These are phyloP conservation scores for Chloropsis hardwickii DNA, from an alignment of 2,113 vertebrate genomes.

Conservation along the genomic window DNA sequence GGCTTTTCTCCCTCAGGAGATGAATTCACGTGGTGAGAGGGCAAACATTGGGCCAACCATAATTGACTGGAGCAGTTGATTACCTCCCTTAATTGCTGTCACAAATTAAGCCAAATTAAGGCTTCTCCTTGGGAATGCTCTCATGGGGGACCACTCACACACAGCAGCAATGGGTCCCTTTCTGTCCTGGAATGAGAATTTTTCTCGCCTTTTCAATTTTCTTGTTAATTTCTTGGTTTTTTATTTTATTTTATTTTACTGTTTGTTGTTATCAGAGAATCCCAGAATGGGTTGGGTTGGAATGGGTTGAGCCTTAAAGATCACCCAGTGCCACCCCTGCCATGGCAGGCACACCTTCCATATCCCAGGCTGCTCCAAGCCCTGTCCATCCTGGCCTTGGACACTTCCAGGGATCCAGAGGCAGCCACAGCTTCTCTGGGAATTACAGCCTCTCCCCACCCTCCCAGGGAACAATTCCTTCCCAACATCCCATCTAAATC, in stretches of 20 bases:
- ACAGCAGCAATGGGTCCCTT: not conserved
- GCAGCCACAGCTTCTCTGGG: not conserved
- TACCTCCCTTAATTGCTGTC: not conserved
- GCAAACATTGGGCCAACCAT: not conserved
- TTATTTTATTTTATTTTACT: not conserved
- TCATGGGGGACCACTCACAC: fast-evolving
- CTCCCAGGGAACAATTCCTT: not conserved
- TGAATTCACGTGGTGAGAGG: fast-evolving
- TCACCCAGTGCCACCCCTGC: fast-evolving
- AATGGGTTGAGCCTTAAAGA: not conserved
- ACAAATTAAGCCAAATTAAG: not conserved
- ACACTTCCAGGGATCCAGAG: not conserved
- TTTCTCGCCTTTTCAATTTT: not conserved
- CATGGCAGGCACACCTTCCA: not conserved
- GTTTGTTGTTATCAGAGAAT: not conserved
- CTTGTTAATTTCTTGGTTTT: too few relatives aligned
- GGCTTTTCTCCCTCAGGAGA: not conserved
- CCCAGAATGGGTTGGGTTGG: not conserved
- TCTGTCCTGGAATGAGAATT: not conserved
- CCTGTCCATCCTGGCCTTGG: fast-evolving
- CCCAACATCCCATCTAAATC: not conserved
- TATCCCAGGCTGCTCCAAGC: fast-evolving
- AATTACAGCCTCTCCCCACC: not conserved
- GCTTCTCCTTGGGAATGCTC: not conserved
- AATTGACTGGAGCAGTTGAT: not conserved